Evolutionary conservation across 1,140 invertebrate genomes (phyloP), one percentile per base, ranked within the genome.

Genomic region (Drosophila tropicalis): DNA sequence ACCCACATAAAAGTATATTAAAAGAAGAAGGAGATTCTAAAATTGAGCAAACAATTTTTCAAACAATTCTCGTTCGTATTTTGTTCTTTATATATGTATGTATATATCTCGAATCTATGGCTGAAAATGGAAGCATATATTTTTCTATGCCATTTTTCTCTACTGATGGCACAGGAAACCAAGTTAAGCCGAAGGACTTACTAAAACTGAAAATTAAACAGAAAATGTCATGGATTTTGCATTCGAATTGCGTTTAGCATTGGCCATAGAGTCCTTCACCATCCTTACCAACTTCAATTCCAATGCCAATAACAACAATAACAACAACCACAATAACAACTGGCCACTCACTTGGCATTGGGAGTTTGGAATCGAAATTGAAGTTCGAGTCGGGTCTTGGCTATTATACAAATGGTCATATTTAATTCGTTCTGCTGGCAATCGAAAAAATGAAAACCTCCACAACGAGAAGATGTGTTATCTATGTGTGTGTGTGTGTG

Each of bases 401-500:
- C 74, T 72, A 90, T 90, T 90, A 90, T 74, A 87, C 87, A 90
- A 90, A 90, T 90, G 81, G 80, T 79, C 89, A 89, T 89, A 91
- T 85, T 79, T 87, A 87, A 90, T 90, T 90, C 83, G 89, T 91
- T 90, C 73, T 87, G 84, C 81, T 76, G 81, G 78, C 83, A 74
- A 89, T 89, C 80, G 84, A 83, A 72, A 86, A 82, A 82, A 79
- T 60, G 40, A 63, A 62, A 54, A 47, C 51, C 61, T 62, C 62
- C 64, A 57, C 51, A 19, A 51, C 63, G 71, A 61, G 44, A 25
- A 70, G 64, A 66, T 71, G 65, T 47, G 39, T 57, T 67, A 73
- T 69, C 55, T 62, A 62, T 67, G 51, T 22, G 51, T 55, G 63
- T 55, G 44, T 10, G 19, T 62, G 63, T 65, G 51, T 66, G 44